phyloP scores from a whole-genome alignment of 2,113 vertebrate genomes.

The Clinocottus analis region DNA sequence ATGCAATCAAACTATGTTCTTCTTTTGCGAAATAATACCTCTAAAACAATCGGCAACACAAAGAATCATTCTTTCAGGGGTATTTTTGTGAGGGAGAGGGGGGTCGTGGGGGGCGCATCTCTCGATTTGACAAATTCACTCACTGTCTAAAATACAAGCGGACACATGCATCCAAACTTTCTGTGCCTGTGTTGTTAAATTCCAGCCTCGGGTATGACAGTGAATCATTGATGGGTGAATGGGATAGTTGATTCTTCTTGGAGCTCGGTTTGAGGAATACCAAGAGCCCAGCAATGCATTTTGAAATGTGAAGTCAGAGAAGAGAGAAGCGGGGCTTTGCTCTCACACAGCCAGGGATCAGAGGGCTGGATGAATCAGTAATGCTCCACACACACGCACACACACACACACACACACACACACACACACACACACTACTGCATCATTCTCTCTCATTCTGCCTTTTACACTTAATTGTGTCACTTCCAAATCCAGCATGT shows the following conservation, averaged over 20 bases:
- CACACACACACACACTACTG: constrained; percentile 27
- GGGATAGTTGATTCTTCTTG: constrained; percentile 45
- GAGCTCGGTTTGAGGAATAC: constrained; percentile 46
- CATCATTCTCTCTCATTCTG: constrained; percentile 43
- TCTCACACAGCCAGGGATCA: constrained; percentile 50
- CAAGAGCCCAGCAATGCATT: constrained; percentile 60
- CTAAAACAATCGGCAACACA: not conserved
- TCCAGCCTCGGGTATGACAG: constrained; percentile 33
- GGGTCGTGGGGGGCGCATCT: too few relatives aligned
- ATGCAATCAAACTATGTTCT: constrained; percentile 19
- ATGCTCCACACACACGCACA: constrained; percentile 33
- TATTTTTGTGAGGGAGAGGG: not conserved
- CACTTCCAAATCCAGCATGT: constrained; percentile 20
- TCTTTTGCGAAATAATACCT: constrained; percentile 4
- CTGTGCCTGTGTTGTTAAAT: constrained; percentile 43
- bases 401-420: constrained; percentile 18
- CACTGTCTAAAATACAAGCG: not conserved
- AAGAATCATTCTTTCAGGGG: not conserved
- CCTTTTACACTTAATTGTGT: constrained; percentile 22
- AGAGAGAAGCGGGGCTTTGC: constrained; percentile 22
- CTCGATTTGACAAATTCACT: not conserved
- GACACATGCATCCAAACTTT: constrained; percentile 10
- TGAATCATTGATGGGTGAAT: constrained; percentile 66
- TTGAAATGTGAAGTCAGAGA: constrained; percentile 52
- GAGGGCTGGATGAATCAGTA: constrained; percentile 59